phyloP scores from a whole-genome alignment of 2,113 vertebrate species.

The Myrmecobius fasciatus region DNA sequence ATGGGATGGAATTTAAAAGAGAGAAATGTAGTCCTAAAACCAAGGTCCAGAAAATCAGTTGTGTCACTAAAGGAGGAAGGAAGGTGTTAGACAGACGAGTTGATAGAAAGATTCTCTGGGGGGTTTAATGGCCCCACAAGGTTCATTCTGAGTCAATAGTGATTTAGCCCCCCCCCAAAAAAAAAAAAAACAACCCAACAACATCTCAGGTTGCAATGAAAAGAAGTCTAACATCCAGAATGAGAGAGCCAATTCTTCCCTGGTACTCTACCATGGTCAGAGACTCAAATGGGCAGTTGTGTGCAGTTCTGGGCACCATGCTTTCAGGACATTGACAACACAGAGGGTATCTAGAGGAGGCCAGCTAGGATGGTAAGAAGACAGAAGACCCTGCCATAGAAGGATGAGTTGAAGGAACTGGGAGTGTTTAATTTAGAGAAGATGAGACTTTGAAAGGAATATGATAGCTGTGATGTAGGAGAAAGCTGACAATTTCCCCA shows the following conservation, averaged over 20 bases:
- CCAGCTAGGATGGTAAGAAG: neutral
- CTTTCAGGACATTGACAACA: neutral
- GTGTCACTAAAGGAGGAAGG: neutral
- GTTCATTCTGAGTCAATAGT: neutral
- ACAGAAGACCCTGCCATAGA: neutral
- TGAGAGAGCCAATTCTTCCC: neutral
- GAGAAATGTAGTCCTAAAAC: neutral
- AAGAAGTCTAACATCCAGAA: neutral
- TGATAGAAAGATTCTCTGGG: neutral
- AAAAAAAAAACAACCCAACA: neutral
- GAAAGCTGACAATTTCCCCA: neutral
- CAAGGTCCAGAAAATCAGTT: constrained; percentile 13
- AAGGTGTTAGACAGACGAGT: neutral
- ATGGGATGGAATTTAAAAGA: neutral
- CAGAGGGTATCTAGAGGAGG: neutral
- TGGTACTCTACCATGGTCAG: neutral
- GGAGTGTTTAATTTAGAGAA: neutral
- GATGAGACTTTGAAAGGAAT: neutral
- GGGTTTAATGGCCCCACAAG: neutral
- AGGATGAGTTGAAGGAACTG: neutral
- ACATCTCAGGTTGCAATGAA: neutral
- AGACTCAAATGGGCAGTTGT: neutral
- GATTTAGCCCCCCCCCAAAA: neutral
- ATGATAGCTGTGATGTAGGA: neutral
- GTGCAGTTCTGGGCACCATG: neutral